These are phyloP conservation scores for Alectura lathami DNA, from an alignment of 2,113 vertebrate genomes.

Conservation along the genomic window DNA sequence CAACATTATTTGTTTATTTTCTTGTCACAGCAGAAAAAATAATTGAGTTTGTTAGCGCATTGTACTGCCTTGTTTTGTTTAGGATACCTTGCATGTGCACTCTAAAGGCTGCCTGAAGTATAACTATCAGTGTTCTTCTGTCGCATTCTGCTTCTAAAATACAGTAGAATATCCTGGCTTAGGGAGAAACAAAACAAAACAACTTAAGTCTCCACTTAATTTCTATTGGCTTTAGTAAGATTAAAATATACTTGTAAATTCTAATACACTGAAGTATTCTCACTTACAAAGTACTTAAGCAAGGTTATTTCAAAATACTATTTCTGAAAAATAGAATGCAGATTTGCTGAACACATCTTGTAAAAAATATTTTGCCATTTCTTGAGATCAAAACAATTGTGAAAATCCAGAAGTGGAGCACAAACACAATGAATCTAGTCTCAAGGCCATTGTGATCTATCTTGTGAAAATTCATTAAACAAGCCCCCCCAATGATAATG, in stretches of 20 bases:
- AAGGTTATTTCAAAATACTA: background rate
- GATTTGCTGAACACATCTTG: background rate
- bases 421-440: background rate
- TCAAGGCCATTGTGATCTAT: background rate
- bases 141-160: background rate
- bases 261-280: background rate
- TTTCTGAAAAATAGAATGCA: background rate
- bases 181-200: background rate
- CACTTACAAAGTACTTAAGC: background rate
- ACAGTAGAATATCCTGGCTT: background rate
- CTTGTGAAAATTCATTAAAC: background rate
- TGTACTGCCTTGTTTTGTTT: background rate
- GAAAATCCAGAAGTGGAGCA: background rate
- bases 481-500: background rate
- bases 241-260: conserved; percentile 1
- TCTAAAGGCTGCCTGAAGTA: background rate
- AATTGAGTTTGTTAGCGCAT: background rate
- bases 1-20: background rate
- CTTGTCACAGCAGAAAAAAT: background rate
- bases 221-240: background rate
- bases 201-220: background rate
- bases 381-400: background rate
- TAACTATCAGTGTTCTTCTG: background rate
- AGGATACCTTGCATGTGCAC: background rate
- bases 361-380: background rate